phyloP scores from a whole-genome alignment of 2,888 invertebrate species.

The Noctua fimbriata region DNA sequence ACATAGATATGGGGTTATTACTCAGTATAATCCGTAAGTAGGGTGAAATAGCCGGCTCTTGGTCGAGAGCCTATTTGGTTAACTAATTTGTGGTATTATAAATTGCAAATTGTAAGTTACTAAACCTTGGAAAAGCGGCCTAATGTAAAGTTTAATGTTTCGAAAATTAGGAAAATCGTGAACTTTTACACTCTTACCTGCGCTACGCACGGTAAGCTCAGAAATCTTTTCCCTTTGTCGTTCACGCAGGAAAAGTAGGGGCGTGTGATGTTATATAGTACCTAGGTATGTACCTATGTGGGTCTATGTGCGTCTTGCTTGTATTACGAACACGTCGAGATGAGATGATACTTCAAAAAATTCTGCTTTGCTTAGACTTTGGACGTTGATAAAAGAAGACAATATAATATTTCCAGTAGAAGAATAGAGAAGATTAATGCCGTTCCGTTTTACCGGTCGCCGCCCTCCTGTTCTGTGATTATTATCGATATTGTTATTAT shows the following conservation, averaged over 20 bases:
- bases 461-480: constrained; percentile 25
- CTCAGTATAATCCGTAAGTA: constrained; percentile 52
- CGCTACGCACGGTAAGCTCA: constrained; percentile 18
- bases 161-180: constrained; percentile 41
- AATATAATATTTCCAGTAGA: constrained; percentile 62
- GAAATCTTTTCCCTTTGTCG: constrained; percentile 44
- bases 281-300: constrained; percentile 4
- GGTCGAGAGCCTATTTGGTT: constrained; percentile 60
- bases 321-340: constrained; percentile 46
- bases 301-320: constrained; percentile 5
- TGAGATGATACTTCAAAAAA: constrained; percentile 51
- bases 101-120: constrained; percentile 58
- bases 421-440: constrained; percentile 67
- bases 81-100: constrained; percentile 65
- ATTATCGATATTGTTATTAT: constrained; percentile 42
- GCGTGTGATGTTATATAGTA: constrained; percentile 24
- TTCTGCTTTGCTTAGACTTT: constrained; percentile 45
- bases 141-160: constrained; percentile 52
- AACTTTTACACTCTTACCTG: constrained; percentile 8
- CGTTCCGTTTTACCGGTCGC: constrained; percentile 52
- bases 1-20: constrained; percentile 39
- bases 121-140: constrained; percentile 43
- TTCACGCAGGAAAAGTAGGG: constrained; percentile 43
- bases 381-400: constrained; percentile 46
- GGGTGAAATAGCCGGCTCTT: constrained; percentile 52